Evolutionary conservation across 2,797 vertebrate genomes (phyloP), one percentile per base, ranked within the genome.

Genomic region (Cynopterus sphinx): DNA sequence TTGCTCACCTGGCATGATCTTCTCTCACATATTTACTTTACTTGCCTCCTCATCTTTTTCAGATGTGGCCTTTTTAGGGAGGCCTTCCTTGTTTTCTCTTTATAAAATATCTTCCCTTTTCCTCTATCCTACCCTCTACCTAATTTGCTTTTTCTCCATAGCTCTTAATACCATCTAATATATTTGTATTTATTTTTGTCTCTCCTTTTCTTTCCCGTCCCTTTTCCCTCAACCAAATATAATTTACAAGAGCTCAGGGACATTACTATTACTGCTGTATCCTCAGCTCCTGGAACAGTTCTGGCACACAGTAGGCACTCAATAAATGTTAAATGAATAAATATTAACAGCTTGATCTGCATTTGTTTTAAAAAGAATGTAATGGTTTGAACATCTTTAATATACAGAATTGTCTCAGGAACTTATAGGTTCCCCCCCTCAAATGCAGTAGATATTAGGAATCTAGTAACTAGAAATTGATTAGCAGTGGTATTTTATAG

Each of bases 341-440:
- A 41, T 67, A 36, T 79, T 13, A 96, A 22, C 33, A 90, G 46
- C 46, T 53, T 75, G 9, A 55, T 82, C 7, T 90, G 4, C 28
- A 53, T 95, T 57, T 86, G 21, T 86, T 39, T 65, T 74, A 71
- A 22, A 43, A 82, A 75, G 7, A 87, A 81, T 74, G 3, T 74
- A 79, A 63, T 83, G 31, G 41, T 70, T 94, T 94, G n/a, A 65
- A 57, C n/a, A 67, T 87, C 43, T 90, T 93, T 85, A 26, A 41
- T 51, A 28, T 43, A 16, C 9, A 41, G 39, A 59, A 36, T 53
- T 94, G 91, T 78, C 43, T 82, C 36, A 87, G 74, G 57, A 90
- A 77, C 36, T 91, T 81, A 36, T 7, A 22, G 70, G 26, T 33
- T 61, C 68, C 22, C 5, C 17, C 31, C 9, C 26, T 59, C 17